Conservation (phyloP, 2,797 vertebrate species). For the Sebastes iracundus region DNA sequence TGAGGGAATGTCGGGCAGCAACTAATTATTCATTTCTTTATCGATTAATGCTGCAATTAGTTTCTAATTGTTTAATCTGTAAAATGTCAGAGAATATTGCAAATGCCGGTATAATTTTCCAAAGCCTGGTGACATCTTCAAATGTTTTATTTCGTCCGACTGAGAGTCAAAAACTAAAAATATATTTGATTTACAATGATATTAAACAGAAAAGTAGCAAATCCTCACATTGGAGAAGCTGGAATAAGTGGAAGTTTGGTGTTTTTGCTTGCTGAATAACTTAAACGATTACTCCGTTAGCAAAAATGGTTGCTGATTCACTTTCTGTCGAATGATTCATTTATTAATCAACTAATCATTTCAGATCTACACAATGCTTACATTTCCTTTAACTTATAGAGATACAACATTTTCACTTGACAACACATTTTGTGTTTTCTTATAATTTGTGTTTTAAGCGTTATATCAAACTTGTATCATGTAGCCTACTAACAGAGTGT, state of each 20-base stretch:
- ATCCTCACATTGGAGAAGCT: not conserved
- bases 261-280: not conserved
- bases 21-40: not conserved
- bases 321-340: not conserved
- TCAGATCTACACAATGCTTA: not conserved
- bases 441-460: not conserved
- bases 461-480: not conserved
- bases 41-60: not conserved
- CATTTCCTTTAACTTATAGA: not conserved
- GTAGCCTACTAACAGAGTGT: not conserved
- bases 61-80: not conserved
- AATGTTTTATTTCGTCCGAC: not conserved
- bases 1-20: not conserved
- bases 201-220: too few species aligned
- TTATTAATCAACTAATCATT: not conserved
- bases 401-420: not conserved
- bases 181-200: not conserved
- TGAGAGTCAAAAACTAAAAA: fast-evolving
- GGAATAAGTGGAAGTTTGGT: not conserved
- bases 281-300: not conserved
- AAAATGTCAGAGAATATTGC: not conserved
- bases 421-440: not conserved
- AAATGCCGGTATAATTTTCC: too few species aligned
- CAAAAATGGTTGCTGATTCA: not conserved
- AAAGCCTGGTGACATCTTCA: too few species aligned